These are phyloP conservation scores for Apis cerana DNA, from an alignment of 1,140 invertebrate species.

Conservation along the genomic window DNA sequence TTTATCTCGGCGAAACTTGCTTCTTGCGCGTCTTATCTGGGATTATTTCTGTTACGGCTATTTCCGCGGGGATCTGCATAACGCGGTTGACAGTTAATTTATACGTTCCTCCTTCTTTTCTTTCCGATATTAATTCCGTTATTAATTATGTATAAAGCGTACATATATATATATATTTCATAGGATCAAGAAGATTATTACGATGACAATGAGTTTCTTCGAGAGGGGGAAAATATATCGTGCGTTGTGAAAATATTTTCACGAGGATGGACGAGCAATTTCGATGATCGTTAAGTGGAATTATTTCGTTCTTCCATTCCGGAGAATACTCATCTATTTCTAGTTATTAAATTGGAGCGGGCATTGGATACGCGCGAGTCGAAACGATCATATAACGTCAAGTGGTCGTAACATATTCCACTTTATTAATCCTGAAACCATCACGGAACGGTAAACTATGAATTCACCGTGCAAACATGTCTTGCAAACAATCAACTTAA, in stretches of 20 bases:
- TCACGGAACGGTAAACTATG: neutral
- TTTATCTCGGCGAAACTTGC: conserved; percentile 37
- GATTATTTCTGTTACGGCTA: conserved; percentile 36
- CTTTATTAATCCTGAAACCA: conserved; percentile 3
- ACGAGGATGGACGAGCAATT: neutral
- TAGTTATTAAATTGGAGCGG: neutral
- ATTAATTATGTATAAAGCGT: too few species aligned
- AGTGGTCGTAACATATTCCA: neutral
- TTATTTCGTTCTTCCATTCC: too few species aligned
- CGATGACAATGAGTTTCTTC: neutral
- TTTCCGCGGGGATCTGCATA: conserved; percentile 26
- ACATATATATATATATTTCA: neutral
- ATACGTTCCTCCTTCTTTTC: conserved; percentile 8
- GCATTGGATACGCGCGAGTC: neutral
- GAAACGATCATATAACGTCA: neutral
- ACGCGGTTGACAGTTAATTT: conserved; percentile 39
- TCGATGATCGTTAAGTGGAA: neutral
- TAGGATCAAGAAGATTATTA: neutral
- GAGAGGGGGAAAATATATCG: neutral
- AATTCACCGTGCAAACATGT: neutral
- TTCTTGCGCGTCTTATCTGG: conserved; percentile 23
- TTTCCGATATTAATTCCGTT: neutral
- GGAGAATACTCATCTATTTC: neutral
- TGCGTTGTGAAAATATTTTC: neutral
- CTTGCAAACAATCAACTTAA: neutral